Percentiles rank a stretch among this genome's conserved stretches.
These are phyloP conservation scores for Camelus dromedarius DNA, from an alignment of 2,113 vertebrate species.

Conservation along the genomic window DNA sequence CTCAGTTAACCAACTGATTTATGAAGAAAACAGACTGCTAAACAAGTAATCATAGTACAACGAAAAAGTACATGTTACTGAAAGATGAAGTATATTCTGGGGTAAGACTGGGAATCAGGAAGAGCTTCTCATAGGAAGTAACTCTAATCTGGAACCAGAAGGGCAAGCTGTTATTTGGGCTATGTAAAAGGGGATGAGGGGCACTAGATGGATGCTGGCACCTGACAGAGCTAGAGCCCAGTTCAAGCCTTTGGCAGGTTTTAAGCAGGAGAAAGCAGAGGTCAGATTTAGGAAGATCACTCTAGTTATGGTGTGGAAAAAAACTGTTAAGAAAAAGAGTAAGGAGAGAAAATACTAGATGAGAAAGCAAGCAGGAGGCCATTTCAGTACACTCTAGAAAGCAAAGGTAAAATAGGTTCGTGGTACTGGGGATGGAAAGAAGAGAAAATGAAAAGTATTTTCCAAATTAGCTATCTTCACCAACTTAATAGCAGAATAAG, in stretches of 20 bases:
- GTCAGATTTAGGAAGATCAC: not conserved
- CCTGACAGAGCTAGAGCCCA: not conserved
- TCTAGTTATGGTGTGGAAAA: not conserved
- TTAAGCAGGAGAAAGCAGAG: not conserved
- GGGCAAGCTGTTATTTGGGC: not conserved
- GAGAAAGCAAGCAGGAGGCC: not conserved
- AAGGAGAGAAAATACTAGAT: not conserved
- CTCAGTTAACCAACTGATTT: not conserved
- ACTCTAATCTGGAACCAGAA: not conserved
- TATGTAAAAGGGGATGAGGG: not conserved
- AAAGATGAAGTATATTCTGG: not conserved
- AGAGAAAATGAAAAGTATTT: not conserved
- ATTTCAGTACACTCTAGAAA: not conserved
- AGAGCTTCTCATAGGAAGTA: not conserved
- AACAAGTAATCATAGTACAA: not conserved
- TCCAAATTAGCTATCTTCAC: not conserved
- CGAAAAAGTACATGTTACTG: not conserved
- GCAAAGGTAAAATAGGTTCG: not conserved
- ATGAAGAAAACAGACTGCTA: not conserved
- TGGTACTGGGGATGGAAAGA: not conserved
- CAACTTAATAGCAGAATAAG: constrained; percentile 37
- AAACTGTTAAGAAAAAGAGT: not conserved
- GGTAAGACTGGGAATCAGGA: not conserved
- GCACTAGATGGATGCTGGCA: not conserved
- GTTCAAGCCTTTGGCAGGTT: not conserved